These are phyloP conservation scores for Delichon dasypus DNA, from an alignment of 2,797 vertebrate species.

Conservation along the genomic window DNA sequence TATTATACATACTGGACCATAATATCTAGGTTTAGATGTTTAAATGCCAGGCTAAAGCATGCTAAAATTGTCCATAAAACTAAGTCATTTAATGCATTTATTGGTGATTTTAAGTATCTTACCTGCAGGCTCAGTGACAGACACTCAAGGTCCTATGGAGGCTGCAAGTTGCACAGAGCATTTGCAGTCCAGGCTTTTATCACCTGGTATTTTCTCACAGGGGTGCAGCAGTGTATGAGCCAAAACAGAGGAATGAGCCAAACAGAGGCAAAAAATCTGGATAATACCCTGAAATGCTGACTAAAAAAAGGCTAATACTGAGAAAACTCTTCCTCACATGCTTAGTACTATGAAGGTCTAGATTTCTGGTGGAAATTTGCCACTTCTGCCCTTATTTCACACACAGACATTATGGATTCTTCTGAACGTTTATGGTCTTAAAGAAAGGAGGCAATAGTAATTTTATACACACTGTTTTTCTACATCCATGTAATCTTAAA, in stretches of 20 bases:
- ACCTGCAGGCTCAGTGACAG: background rate
- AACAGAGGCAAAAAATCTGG: background rate
- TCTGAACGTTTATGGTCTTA: background rate
- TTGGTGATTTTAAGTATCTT: background rate
- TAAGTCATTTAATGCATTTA: background rate
- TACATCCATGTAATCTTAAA: background rate
- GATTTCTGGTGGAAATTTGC: background rate
- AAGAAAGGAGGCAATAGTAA: background rate
- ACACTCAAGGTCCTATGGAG: background rate
- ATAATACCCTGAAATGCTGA: background rate
- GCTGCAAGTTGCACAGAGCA: background rate
- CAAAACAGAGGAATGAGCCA: background rate
- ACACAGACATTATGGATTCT: background rate
- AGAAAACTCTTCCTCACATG: background rate
- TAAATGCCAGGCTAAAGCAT: background rate
- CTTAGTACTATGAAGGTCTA: background rate
- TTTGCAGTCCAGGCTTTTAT: background rate
- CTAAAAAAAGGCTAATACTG: background rate
- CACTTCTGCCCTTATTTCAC: background rate
- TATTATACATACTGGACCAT: background rate
- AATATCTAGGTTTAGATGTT: background rate
- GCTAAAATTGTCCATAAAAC: background rate
- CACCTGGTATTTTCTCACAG: background rate
- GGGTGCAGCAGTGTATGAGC: background rate
- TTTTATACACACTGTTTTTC: background rate